phyloP scores from a whole-genome alignment of 2,113 vertebrate genomes.

The Dendrocopos noguchii region DNA sequence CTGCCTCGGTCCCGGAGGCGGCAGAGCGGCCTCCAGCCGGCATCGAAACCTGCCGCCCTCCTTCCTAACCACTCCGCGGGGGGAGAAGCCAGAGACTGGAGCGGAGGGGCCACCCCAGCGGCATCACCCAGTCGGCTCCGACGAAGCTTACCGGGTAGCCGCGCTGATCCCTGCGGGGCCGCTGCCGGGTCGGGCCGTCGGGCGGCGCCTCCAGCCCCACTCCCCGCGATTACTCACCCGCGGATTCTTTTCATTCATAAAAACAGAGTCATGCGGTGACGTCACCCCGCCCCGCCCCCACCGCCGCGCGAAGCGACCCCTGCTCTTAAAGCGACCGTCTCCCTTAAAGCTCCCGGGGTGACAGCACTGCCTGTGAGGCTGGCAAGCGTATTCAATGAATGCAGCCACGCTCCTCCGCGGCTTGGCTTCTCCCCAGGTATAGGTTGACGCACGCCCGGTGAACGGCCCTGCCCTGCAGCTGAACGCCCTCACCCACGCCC shows the following conservation, averaged over 20 bases:
- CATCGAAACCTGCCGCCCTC: neutral
- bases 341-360: neutral
- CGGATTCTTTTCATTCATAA: constrained; percentile 88
- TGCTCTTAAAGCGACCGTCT: neutral
- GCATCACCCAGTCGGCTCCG: too few species aligned
- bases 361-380: rapidly evolving
- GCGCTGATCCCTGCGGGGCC: neutral
- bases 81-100: neutral
- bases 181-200: constrained; percentile 9
- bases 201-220: neutral
- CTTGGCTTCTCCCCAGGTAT: rapidly evolving
- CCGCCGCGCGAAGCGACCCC: neutral
- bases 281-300: constrained; percentile 35
- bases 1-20: neutral
- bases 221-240: constrained; percentile 82
- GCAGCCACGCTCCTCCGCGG: rapidly evolving
- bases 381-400: rapidly evolving
- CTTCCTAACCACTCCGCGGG: too few species aligned
- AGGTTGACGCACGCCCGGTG: rapidly evolving
- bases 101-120: too few species aligned
- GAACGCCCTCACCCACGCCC: rapidly evolving
- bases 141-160: neutral
- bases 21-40: neutral
- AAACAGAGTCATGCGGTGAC: constrained; percentile 84
- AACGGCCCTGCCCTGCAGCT: rapidly evolving